Conservation (phyloP, 2,888 invertebrate species). For the Drosophila pegasa region DNA sequence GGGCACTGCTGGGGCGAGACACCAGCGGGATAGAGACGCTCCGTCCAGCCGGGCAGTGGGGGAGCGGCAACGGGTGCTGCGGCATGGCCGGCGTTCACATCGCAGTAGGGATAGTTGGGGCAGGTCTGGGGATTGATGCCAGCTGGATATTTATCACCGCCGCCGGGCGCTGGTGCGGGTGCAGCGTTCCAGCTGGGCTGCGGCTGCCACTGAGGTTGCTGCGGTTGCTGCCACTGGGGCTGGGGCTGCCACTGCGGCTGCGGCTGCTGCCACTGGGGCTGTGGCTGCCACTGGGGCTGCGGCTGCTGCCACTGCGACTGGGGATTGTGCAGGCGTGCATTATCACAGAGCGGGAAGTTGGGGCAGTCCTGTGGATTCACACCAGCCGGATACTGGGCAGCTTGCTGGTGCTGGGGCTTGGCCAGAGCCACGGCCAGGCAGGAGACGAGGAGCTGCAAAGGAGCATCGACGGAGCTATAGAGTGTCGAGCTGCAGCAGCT, state of each 20-base stretch:
- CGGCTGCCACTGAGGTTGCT: conserved; percentile 57
- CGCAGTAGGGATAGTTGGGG: conserved; percentile 86
- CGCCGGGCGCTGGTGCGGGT: conserved; percentile 72
- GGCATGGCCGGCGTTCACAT: conserved; percentile 83
- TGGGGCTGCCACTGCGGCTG: conserved; percentile 65
- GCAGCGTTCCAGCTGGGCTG: conserved; percentile 81
- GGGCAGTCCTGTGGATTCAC: conserved; percentile 86
- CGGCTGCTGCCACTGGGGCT: conserved; percentile 80
- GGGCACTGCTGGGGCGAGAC: conserved; percentile 85
- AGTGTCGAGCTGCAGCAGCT: too few relatives aligned
- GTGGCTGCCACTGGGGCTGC: conserved; percentile 79
- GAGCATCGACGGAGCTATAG: not conserved
- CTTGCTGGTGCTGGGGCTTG: conserved; percentile 84
- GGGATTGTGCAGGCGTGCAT: conserved; percentile 84
- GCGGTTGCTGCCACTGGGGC: conserved; percentile 56
- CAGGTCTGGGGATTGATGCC: conserved; percentile 85
- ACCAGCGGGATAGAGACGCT: conserved; percentile 85
- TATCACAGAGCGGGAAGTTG: conserved; percentile 86
- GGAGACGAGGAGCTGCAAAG: conserved; percentile 78
- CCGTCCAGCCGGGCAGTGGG: conserved; percentile 85
- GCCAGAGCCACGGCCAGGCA: conserved; percentile 81
- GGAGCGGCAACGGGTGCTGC: conserved; percentile 81
- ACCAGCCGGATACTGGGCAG: conserved; percentile 85
- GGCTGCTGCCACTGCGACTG: conserved; percentile 82
- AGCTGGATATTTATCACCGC: conserved; percentile 85